phyloP scores from a whole-genome alignment of 2,113 vertebrate genomes.

The Arothron firmamentum region DNA sequence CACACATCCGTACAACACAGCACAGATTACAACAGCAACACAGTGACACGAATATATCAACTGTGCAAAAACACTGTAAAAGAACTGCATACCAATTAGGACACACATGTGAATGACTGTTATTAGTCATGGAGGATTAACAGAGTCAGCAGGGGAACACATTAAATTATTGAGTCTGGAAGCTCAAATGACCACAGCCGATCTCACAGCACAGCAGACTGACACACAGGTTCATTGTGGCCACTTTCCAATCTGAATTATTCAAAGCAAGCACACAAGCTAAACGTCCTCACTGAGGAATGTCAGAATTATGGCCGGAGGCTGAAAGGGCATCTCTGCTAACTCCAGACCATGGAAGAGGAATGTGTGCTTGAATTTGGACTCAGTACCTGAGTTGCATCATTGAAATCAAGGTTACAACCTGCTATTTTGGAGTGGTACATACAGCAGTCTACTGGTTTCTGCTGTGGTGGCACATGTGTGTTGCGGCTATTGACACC shows the following conservation, averaged over 20 bases:
- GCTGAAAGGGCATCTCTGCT: not conserved
- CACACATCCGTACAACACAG: too few species aligned
- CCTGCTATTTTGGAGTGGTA: conserved; percentile 10
- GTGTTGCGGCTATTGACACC: not conserved
- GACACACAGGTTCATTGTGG: conserved; percentile 49
- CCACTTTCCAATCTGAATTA: conserved; percentile 77
- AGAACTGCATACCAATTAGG: not conserved
- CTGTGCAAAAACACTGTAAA: not conserved
- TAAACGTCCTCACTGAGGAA: conserved; percentile 31
- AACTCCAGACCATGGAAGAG: conserved; percentile 4
- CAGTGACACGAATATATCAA: too few species aligned
- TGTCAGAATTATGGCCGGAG: conserved; percentile 3
- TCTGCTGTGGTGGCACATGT: conserved; percentile 16
- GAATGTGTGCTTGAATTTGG: conserved; percentile 12
- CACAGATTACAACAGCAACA: too few species aligned
- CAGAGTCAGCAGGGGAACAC: conserved; percentile 23
- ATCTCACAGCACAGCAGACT: conserved; percentile 28
- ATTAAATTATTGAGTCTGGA: conserved; percentile 69
- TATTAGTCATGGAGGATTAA: conserved; percentile 17
- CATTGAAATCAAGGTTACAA: conserved; percentile 21
- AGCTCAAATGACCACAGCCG: conserved; percentile 59
- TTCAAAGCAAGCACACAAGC: conserved; percentile 55
- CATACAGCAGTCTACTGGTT: not conserved
- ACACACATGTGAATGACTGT: not conserved
- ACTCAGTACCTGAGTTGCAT: conserved; percentile 1